Base-by-base conservation (phyloP, 2,888 invertebrate genomes). In the Ecdyonurus torrentis region DNA sequence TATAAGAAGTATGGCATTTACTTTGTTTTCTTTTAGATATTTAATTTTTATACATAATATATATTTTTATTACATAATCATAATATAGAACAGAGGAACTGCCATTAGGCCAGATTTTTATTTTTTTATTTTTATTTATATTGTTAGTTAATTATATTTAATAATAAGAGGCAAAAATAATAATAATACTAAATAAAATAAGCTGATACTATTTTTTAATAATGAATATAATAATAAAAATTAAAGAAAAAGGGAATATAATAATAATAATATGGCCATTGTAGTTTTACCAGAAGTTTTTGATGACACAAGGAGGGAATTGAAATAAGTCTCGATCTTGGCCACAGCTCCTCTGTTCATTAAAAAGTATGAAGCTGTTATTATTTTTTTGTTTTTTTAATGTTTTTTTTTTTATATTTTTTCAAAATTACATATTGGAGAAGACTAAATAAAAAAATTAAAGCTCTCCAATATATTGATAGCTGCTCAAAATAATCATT, bases 311-410 rank as follows among this genome's bases (percentile, higher is more conserved):
- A 55, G 55, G 55, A 55, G 55, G 55, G 55, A 55, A 55, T 55
- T 20, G 55, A 20, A 55, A 55, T 55, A 20, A 55, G 19, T 20
- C 22, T 55, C 22, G n/a, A 55, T 55, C n/a, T 10, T 22, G 55
- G 55, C 55, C 55, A 55, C n/a, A 55, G 55, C 55, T 55, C 55
- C 55, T 55, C 55, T 55, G 55, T 55, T 55, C 55, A 10, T 50
- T 7, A 18, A 50, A 10, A 10, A 50, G 18, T 50, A 10, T 50
- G 50, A 50, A 10, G 7, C 18, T 50, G 7, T 18, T 50, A 50
- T 10, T 10, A 50, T 10, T 50, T 50, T 10, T 10, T 18, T 50
- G 7, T 50, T 50, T 7, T 50, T 7, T 10, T 10, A 10, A 50
- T 50, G 50, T 18, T 7, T 50, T 7, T 50, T 7, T 50, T 7